phyloP scores from a whole-genome alignment of 2,888 invertebrate species.

The Polia nebulosa region DNA sequence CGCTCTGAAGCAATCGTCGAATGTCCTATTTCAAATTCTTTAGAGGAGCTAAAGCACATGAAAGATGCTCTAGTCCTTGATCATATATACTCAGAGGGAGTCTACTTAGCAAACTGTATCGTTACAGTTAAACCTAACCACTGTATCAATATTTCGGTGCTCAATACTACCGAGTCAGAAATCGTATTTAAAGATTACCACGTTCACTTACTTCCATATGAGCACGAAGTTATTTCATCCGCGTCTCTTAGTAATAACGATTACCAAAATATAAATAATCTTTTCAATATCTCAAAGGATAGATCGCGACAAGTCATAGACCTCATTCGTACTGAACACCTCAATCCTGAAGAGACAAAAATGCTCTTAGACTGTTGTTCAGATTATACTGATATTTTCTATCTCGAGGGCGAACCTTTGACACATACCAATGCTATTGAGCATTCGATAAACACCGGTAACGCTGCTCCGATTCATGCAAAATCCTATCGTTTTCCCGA shows the following conservation, averaged over 20 bases:
- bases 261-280: not conserved
- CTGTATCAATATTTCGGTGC: too few species aligned
- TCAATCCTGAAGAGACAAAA: slow-evolving; percentile 10
- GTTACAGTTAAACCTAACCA: slow-evolving; percentile 6
- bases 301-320: slow-evolving; percentile 10
- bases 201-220: not conserved
- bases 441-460: not conserved
- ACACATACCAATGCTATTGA: slow-evolving; percentile 2
- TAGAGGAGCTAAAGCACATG: slow-evolving; percentile 1
- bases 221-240: not conserved
- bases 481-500: slow-evolving; percentile 3
- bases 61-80: slow-evolving; percentile 4
- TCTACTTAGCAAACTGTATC: slow-evolving; percentile 5
- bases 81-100: slow-evolving; percentile 1
- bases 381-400: slow-evolving; percentile 1
- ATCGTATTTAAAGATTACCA: slow-evolving; percentile 3
- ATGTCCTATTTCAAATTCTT: slow-evolving; percentile 8
- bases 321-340: slow-evolving; percentile 12
- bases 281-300: not conserved
- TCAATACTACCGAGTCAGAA: not conserved
- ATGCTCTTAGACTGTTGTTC: slow-evolving; percentile 10
- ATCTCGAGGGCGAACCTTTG: slow-evolving; percentile 1
- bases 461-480: not conserved
- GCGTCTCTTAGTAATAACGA: not conserved
- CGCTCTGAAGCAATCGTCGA: not conserved